Base-by-base conservation (phyloP, 1,140 invertebrate species). In the Ridgeia piscesae region DNA sequence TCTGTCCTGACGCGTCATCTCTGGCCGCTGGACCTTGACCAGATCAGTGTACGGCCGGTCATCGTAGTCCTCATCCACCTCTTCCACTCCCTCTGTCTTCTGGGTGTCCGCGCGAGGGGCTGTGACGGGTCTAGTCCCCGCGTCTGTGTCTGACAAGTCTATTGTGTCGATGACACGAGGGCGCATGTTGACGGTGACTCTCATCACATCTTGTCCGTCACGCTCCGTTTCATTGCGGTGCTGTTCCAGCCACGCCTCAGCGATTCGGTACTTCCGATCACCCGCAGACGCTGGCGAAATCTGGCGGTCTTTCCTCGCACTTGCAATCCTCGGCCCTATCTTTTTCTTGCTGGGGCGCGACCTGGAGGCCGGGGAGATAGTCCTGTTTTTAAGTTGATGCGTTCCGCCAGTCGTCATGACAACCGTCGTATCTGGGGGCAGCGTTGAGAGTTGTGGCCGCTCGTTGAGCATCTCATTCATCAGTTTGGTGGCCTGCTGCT, bases 11-110 rank as follows among this genome's bases (percentile, higher is more conserved):
- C 94, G 93, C n/a, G 95, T 95, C 14, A 94, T 91, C 89, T 95
- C 94, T 8, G 95, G 95, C 35, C 94, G 93, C 93, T 96, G 95
- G 33, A 95, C 35, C 33, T 94, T 92, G 0, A 96, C 95, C 88
- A 95, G 33, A 27, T 95, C 93, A 35, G 93, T 94, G 89, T 94
- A 48, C n/a, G 58, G 58, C 58, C 58, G 58, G 58, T 77, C 58
- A 77, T 77, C 58, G 27, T 77, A 77, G 0, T 77, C 58, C 58
- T 77, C 58, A 77, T 77, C 58, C 58, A 27, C 58, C 58, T 77
- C 58, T 21, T 77, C 58, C 34, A 9, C 91, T 42, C 6, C 48
- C 48, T 91, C 11, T 48, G 34, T 11, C 33, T 48, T 90, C 48
- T 91, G 91, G n/a, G 35, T 91, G 91, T n/a, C 6, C 34, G 8